Conservation (phyloP, 1,140 invertebrate species). For the Paraescarpia echinospica region DNA sequence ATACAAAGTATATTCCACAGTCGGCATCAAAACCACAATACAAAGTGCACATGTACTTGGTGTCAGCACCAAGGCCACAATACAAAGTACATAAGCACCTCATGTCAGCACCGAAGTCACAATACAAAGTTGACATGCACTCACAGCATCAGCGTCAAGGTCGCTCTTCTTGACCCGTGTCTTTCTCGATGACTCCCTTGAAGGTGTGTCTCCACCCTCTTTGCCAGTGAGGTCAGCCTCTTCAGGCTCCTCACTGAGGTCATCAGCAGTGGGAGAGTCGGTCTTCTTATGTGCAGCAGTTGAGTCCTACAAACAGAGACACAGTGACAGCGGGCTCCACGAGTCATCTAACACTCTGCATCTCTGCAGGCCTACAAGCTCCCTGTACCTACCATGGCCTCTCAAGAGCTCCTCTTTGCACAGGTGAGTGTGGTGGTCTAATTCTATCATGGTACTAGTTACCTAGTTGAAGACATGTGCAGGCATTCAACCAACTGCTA, state of each 20-base stretch:
- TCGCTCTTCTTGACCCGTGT: background rate
- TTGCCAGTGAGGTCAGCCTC: constrained; percentile 36
- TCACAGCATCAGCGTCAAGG: background rate
- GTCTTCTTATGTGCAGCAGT: constrained; percentile 66
- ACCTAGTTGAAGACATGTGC: too few relatives aligned
- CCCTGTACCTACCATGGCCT: background rate
- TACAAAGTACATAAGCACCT: too few relatives aligned
- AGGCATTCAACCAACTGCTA: too few relatives aligned
- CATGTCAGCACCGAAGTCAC: background rate
- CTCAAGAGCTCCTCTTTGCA: background rate
- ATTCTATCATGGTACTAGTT: too few relatives aligned
- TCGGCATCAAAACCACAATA: too few relatives aligned
- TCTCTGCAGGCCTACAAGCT: background rate
- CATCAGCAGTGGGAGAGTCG: constrained; percentile 63
- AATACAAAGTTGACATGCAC: background rate
- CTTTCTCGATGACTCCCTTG: background rate
- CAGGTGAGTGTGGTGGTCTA: too few relatives aligned
- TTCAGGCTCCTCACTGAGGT: constrained; percentile 33
- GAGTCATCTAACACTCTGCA: background rate
- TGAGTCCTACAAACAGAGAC: constrained; percentile 40
- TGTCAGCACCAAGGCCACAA: too few relatives aligned
- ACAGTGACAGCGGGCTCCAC: background rate
- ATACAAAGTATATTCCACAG: too few relatives aligned
- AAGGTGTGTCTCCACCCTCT: constrained; percentile 50
- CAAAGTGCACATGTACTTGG: too few relatives aligned